Evolutionary conservation across 2,797 vertebrate genomes (phyloP).

Genomic region (Coracias cyanogaster): DNA sequence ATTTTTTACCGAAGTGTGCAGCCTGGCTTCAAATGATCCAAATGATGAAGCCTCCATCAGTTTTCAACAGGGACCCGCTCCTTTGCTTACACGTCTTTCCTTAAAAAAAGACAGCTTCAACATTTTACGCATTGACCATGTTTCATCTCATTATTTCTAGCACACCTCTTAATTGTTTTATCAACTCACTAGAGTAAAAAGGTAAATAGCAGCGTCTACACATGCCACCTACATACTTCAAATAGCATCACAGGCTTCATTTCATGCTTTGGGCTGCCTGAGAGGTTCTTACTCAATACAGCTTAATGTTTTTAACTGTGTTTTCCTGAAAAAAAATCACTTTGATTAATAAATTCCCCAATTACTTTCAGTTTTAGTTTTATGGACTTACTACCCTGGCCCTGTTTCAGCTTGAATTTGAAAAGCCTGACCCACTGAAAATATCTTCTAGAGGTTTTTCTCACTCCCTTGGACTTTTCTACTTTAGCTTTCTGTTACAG

Average conservation of each 20-base stretch:
- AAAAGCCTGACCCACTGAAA: not conserved
- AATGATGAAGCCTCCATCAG: conserved; percentile 52
- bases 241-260: conserved; percentile 35
- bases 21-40: conserved; percentile 22
- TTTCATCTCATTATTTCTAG: conserved; percentile 31
- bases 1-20: not conserved
- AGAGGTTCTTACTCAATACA: not conserved
- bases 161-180: conserved; percentile 49
- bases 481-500: not conserved
- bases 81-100: not conserved
- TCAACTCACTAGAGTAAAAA: conserved; percentile 34
- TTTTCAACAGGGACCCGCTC: conserved; percentile 47
- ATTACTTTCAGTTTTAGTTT: not conserved
- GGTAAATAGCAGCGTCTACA: not conserved
- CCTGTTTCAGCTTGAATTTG: not conserved
- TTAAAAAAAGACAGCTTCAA: not conserved
- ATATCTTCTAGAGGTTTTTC: not conserved
- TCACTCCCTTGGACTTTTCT: not conserved
- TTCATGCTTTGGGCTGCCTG: conserved; percentile 24
- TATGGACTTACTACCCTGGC: not conserved
- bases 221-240: conserved; percentile 39
- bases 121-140: not conserved
- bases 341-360: conserved; percentile 24
- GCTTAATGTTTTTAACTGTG: not conserved
- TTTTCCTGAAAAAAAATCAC: not conserved